Evolutionary conservation across 2,888 invertebrate species (phyloP), one percentile per base, ranked within the genome.

Genomic region (Drosophila melanosoma): DNA sequence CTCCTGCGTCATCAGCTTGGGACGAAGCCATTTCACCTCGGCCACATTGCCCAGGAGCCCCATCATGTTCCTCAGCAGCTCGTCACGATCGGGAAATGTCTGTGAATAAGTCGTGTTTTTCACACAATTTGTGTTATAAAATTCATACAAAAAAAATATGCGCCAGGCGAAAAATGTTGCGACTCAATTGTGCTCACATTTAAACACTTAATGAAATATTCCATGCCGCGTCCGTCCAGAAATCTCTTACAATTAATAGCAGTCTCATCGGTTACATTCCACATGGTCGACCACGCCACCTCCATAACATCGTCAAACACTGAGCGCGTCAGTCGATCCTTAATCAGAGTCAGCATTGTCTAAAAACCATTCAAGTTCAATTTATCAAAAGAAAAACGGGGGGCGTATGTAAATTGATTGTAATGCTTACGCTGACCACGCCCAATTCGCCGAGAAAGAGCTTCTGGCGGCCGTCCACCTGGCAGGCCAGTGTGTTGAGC

Each of bases 281-380:
- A 99, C 97, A 99, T 97, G n/a, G 98, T 98, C 68, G 98, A 98
- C 99, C 99, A 99, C 5, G 99, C 98, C 20, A 98, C 98, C 94
- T 99, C 99, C 94, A 99, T 95, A 23, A 99, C 98, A 93, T 99
- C 99, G 93, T 99, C 99, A 91, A 98, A 98, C 48, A 96, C 94
- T 67, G 95, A 95, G 42, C 96, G 94, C 68, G 95, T 95, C 70
- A 98, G 94, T 58, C 98, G 95, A 90, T 97, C 96, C 63, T 96
- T 95, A 74, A 99, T 98, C 83, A 99, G 94, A 86, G 95, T 95
- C 87, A 99, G 93, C 98, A 99, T 98, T 93, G 95, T 96, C 95
- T 97, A 92, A 10, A 93, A 77, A 62, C 72, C 94, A 51, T 10
- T 2, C 17, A 11, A 42, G 0, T 5, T 5, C 1, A 32, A 32